phyloP scores from a whole-genome alignment of 2,797 vertebrate genomes.

The Hapalemur alaotrensis region DNA sequence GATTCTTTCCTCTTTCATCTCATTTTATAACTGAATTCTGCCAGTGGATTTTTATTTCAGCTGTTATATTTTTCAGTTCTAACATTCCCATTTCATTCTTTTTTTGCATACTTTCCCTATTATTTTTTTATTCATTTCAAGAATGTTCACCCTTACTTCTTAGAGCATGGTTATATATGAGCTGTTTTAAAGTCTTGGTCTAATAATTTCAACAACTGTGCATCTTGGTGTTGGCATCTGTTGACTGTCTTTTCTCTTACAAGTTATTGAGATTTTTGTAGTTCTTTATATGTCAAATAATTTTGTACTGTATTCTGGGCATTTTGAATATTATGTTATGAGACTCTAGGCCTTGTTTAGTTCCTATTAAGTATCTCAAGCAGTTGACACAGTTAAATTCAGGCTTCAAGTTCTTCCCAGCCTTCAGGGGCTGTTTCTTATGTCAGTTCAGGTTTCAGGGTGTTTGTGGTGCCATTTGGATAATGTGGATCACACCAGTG shows the following conservation, averaged over 20 bases:
- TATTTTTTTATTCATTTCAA: background rate
- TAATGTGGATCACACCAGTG: background rate
- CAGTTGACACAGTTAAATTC: background rate
- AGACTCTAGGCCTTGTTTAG: background rate
- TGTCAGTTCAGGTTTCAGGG: background rate
- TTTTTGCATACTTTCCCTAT: background rate
- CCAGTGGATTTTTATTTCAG: background rate
- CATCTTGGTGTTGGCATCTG: background rate
- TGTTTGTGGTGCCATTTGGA: background rate
- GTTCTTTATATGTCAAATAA: background rate
- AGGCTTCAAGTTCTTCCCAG: background rate
- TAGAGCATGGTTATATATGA: background rate
- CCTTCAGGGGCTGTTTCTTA: background rate
- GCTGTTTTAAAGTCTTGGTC: background rate
- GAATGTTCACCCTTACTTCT: background rate
- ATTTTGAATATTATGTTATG: background rate
- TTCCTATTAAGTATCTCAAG: background rate
- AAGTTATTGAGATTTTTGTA: background rate
- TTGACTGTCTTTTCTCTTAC: background rate
- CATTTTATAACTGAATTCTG: background rate
- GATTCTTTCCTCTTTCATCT: background rate
- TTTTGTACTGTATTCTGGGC: background rate
- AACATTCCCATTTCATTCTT: background rate
- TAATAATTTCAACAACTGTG: background rate
- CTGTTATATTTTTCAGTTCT: background rate